phyloP scores from a whole-genome alignment of 2,797 vertebrate genomes.

The Enteromius radiatus region DNA sequence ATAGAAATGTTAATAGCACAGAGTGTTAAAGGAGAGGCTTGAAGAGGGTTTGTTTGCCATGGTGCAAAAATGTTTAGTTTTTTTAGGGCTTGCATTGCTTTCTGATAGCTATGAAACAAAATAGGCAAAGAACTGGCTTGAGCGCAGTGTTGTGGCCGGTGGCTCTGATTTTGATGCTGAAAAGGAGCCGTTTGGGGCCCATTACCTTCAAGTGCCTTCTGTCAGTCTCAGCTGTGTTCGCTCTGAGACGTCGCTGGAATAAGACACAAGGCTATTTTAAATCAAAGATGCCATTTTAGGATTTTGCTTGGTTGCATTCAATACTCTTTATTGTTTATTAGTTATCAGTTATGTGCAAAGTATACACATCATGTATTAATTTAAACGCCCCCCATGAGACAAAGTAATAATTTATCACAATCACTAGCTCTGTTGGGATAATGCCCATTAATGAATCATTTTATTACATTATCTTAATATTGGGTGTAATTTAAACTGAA shows the following conservation, averaged over 20 bases:
- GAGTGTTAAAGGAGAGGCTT: not conserved
- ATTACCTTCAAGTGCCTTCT: constrained; percentile 55
- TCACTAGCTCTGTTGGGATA: not conserved
- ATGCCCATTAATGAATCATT: not conserved
- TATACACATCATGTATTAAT: not conserved
- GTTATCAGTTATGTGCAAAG: not conserved
- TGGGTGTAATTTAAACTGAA: no score
- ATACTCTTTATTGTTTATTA: not conserved
- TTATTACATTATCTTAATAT: not conserved
- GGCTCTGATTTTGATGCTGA: constrained; percentile 40
- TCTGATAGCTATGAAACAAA: not conserved
- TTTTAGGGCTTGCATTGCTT: not conserved
- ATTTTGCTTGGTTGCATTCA: not conserved
- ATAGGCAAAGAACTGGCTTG: not conserved
- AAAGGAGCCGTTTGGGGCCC: constrained; percentile 46
- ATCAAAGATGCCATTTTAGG: not conserved
- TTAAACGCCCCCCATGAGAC: not conserved
- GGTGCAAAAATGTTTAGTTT: no score
- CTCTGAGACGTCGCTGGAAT: not conserved
- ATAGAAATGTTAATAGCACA: not conserved
- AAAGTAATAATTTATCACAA: not conserved
- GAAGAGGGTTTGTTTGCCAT: not conserved
- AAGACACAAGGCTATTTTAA: not conserved
- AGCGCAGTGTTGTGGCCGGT: not conserved
- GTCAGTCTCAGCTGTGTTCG: constrained; percentile 72